Percentiles rank a stretch among this genome's conserved stretches.
These are phyloP conservation scores for Amia ocellicauda DNA, from an alignment of 2,113 vertebrate species.

Conservation along the genomic window DNA sequence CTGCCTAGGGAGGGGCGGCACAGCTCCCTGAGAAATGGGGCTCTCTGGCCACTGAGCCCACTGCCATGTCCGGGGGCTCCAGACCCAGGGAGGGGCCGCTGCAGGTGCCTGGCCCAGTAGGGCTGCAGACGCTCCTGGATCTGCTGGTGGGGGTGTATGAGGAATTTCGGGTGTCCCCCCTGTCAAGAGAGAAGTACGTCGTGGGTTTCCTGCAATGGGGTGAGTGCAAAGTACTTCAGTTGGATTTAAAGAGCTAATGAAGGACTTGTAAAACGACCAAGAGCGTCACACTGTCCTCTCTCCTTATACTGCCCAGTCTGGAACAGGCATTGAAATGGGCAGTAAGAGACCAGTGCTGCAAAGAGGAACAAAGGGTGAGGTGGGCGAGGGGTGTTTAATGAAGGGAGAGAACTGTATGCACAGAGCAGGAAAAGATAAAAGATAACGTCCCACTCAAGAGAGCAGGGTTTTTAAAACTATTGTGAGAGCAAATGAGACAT, in stretches of 20 bases:
- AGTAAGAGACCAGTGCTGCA: no score
- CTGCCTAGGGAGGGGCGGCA: neutral
- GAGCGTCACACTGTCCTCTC: no score
- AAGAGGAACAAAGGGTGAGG: no score
- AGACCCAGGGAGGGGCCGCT: conserved; percentile 34
- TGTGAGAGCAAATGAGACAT: no score
- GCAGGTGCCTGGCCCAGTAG: conserved; percentile 51
- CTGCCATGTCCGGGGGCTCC: conserved; percentile 48
- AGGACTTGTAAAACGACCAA: no score
- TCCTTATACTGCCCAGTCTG: no score
- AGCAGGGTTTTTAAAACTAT: no score
- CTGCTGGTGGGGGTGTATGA: conserved; percentile 78
- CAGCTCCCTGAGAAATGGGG: conserved; percentile 17
- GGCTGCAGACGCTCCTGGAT: conserved; percentile 76
- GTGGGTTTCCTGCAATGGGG: conserved; percentile 77
- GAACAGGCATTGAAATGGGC: no score
- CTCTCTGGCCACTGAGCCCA: conserved; percentile 22
- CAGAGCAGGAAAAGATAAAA: no score
- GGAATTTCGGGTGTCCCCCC: conserved; percentile 66
- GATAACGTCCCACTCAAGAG: no score
- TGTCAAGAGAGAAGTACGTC: conserved; percentile 70
- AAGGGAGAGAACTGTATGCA: no score
- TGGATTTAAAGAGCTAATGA: neutral
- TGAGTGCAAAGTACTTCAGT: conserved; percentile 52
- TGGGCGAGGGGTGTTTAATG: no score